Evolutionary conservation across 92 coral and sea anemone genomes (phyloP), one percentile per base, ranked within the genome.

Genomic region (Bergia sp.): DNA sequence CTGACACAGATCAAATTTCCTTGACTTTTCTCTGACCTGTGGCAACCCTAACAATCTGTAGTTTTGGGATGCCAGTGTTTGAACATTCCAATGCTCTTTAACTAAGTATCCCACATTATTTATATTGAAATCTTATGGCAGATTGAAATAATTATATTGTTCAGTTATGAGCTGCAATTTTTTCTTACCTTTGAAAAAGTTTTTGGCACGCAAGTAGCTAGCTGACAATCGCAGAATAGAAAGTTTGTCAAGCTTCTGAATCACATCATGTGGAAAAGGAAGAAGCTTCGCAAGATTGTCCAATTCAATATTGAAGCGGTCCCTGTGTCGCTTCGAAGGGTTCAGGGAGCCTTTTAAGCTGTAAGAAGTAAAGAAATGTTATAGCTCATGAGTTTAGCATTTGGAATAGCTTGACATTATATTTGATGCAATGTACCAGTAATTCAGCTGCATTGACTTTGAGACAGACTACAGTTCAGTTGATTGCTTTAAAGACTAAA

Each of bases 241-340:
- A 40, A 97, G 92, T 82, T 97, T 97, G 89, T 97, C 99, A 21
- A 97, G 94, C 83, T 97, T 97, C 41, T 94, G 95, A 77, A 97
- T 97, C 76, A 97, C 99, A 86, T 97, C 99, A 53, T 96, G 98
- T 1, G 99, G 97, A 74, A 97, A 97, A 4, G 99, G 99, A 16
- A 97, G 93, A 16, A 97, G 90, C 55, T 96, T 97, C 36, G 99
- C 99, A 37, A 97, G 93, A 79, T 97, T 97, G 87, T 97, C 99
- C 82, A 97, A 90, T 82, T 97, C 99, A 21, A 97, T 95, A 72
- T 97, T 97, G 90, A 97, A 96, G 58, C 99, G 91, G 67, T 97
- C 99, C 20, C 99, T 88, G 67, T 97, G 99, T 38, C 99, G 93
- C 84, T 97, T 97, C 37, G 99, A 97, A 53, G 99, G 99, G 91